Evolutionary conservation across 37 sponge, comb jelly and placozoan genomes (phyloP).

Genomic region (Oopsacas minuta): DNA sequence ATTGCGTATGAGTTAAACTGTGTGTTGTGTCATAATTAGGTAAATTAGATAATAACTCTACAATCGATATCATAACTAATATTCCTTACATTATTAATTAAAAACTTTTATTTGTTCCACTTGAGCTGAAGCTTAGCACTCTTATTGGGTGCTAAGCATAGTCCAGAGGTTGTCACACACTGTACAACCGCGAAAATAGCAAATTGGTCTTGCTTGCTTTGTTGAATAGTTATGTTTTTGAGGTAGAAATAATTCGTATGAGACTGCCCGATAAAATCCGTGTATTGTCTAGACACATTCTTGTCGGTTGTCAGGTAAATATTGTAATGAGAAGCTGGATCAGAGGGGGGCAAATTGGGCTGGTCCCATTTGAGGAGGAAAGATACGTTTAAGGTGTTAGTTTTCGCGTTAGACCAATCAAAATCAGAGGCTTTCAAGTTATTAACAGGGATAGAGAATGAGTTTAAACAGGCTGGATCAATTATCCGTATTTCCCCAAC

Average conservation of each 20-base stretch:
- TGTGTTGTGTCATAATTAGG: too few relatives aligned
- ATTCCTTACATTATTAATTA: too few relatives aligned
- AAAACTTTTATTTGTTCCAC: not conserved
- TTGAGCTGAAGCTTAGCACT: not conserved
- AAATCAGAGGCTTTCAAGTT: not conserved
- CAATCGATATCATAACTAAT: too few relatives aligned
- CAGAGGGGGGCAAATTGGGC: not conserved
- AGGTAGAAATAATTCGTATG: not conserved
- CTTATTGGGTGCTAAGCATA: not conserved
- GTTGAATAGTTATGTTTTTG: not conserved
- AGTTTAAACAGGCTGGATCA: not conserved
- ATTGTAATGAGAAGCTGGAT: not conserved
- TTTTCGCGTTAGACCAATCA: not conserved
- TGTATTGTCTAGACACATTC: not conserved
- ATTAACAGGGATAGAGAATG: not conserved
- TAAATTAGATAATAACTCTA: too few relatives aligned
- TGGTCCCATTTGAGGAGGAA: not conserved
- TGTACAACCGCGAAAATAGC: not conserved
- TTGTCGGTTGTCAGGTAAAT: not conserved
- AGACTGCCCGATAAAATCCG: not conserved
- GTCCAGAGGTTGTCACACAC: not conserved
- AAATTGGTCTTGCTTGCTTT: not conserved
- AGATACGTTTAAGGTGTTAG: not conserved
- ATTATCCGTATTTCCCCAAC: not conserved
- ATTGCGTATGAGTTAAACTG: too few relatives aligned